These are phyloP conservation scores for Yponomeuta malinellus DNA, from an alignment of 2,888 invertebrate species.

Conservation along the genomic window DNA sequence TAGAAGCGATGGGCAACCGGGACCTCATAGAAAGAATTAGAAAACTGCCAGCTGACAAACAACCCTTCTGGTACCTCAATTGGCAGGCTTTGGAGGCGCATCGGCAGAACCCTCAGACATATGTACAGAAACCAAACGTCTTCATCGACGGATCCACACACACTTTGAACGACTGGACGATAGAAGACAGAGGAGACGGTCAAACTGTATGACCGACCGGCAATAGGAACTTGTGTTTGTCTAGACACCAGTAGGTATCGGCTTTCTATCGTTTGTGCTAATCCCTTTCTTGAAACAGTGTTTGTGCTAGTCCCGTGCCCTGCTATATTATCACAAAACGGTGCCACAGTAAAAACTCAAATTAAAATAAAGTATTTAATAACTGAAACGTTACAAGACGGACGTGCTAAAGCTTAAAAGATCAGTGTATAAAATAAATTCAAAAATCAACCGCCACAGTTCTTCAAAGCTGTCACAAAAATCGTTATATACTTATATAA, in stretches of 20 bases:
- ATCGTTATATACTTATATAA: too few species aligned
- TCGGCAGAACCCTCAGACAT: slow-evolving; percentile 27
- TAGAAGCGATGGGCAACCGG: slow-evolving; percentile 74
- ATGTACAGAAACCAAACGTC: slow-evolving; percentile 16
- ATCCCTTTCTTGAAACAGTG: too few species aligned
- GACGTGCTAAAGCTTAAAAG: too few species aligned
- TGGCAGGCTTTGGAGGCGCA: slow-evolving; percentile 12
- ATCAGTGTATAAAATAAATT: too few species aligned
- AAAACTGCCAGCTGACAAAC: slow-evolving; percentile 72
- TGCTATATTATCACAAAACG: neutral
- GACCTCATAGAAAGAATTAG: slow-evolving; percentile 67
- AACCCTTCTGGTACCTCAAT: slow-evolving; percentile 62
- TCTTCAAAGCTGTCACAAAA: too few species aligned
- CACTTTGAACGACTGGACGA: neutral
- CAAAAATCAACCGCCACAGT: too few species aligned
- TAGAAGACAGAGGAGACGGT: neutral
- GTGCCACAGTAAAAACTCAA: too few species aligned
- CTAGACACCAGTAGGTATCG: neutral
- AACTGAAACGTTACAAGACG: too few species aligned
- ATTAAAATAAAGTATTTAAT: too few species aligned
- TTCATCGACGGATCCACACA: slow-evolving; percentile 12
- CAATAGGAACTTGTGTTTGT: neutral
- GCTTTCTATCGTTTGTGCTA: neutral
- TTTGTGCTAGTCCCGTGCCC: neutral
- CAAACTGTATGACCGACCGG: neutral